Evolutionary conservation across 2,888 invertebrate genomes (phyloP), one percentile per base, ranked within the genome.

Genomic region (Euclidia mi): DNA sequence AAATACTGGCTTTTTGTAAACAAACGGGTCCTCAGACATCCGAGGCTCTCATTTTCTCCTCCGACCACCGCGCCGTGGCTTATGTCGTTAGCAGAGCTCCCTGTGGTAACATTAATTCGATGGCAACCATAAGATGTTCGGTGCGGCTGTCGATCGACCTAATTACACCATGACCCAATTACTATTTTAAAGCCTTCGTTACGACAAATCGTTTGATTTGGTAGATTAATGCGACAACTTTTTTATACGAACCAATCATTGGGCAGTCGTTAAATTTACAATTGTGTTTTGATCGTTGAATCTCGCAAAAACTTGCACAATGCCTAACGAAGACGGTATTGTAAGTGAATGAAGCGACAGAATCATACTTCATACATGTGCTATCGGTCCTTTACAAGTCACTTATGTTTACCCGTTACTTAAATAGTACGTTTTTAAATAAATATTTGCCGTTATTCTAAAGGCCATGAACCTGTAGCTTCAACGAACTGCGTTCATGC

Each of bases 131-230:
- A 84, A 88, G 90, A 89, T 80, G 76, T 71, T 78, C 78, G 85
- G 81, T 82, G 82, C 81, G 86, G 85, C 83, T 88, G 83, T 78
- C 85, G 80, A 56, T 56, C 56, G 49, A 56, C 56, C 56, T 50
- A 76, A 71, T 69, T 69, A 56, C 70, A 43, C 44, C 85, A 87
- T 88, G 93, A 92, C 93, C 93, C 90, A 93, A 91, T 91, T 93
- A 85, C 86, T 62, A 79, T 85, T 90, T 89, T 87, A 86, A 87
- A 87, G 82, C 68, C 64, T 61, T 58, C 57, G 71, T 71, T 72
- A 73, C 74, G 76, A 76, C 77, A 81, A 83, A 85, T 82, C 81
- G 74, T 76, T 83, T 81, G 76, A 83, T 81, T 69, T 82, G 65
- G 69, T 52, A 69, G 81, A 76, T 83, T 84, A 78, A 85, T 80